These are phyloP conservation scores for Sthenelais limicola DNA, from an alignment of 2,888 invertebrate species.

Conservation along the genomic window DNA sequence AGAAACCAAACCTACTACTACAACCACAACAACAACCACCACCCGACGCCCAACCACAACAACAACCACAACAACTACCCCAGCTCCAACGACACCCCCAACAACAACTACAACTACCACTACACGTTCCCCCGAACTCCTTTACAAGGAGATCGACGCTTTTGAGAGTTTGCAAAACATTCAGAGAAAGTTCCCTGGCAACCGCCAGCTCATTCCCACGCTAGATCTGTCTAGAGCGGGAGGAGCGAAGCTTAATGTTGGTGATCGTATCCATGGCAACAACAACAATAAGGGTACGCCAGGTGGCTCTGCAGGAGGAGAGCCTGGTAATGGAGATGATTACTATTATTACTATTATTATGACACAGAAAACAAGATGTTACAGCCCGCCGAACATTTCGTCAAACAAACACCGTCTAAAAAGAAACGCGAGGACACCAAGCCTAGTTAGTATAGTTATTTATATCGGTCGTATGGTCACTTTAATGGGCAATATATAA, in stretches of 20 bases:
- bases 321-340: slow-evolving; percentile 13
- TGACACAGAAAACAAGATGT: neutral
- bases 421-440: too few relatives aligned
- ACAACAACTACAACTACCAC: neutral
- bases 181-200: too few relatives aligned
- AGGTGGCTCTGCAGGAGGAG: too few relatives aligned
- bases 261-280: too few relatives aligned
- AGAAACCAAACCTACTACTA: slow-evolving; percentile 16
- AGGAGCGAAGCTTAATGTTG: neutral
- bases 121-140: neutral
- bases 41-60: neutral
- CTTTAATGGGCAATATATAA: too few relatives aligned
- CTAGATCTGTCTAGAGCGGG: slow-evolving; percentile 3
- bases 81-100: neutral
- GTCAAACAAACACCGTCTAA: neutral
- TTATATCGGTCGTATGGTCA: too few relatives aligned
- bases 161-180: too few relatives aligned
- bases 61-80: slow-evolving; percentile 3
- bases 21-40: slow-evolving; percentile 12
- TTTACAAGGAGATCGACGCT: too few relatives aligned
- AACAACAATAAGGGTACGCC: neutral
- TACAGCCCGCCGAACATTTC: neutral
- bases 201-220: slow-evolving; percentile 11
- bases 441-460: too few relatives aligned
- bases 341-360: slow-evolving; percentile 17